Evolutionary conservation across 2,113 vertebrate genomes (phyloP).

Genomic region (Melanocharis versteri): DNA sequence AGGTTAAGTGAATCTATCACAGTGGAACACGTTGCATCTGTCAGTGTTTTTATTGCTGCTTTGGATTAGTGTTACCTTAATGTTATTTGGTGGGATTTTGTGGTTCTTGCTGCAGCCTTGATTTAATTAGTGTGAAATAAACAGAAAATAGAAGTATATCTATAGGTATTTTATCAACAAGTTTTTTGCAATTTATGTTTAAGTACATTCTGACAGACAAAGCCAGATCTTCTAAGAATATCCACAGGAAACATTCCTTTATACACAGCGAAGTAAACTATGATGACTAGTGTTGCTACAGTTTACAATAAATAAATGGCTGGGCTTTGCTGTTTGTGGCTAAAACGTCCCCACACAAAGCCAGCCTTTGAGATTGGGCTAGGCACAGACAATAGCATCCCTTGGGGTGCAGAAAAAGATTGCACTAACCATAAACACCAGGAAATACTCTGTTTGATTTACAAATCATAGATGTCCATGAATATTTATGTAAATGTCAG

Average conservation of each 20-base stretch:
- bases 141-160: not conserved
- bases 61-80: not conserved
- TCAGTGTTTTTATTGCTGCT: not conserved
- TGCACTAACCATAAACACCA: not conserved
- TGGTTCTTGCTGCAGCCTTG: not conserved
- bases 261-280: not conserved
- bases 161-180: not conserved
- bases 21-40: not conserved
- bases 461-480: not conserved
- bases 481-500: slow-evolving; percentile 10
- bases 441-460: not conserved
- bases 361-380: not conserved
- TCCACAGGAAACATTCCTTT: not conserved
- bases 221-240: not conserved
- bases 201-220: not conserved
- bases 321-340: not conserved
- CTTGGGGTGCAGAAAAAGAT: not conserved
- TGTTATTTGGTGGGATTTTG: not conserved
- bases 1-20: not conserved
- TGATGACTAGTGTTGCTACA: not conserved
- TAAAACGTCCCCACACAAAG: not conserved
- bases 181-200: not conserved
- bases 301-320: not conserved
- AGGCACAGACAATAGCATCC: not conserved
- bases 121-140: not conserved